Evolutionary conservation across 2,888 invertebrate species (phyloP), one percentile per base, ranked within the genome.

Genomic region (Orthonevra nobilis): DNA sequence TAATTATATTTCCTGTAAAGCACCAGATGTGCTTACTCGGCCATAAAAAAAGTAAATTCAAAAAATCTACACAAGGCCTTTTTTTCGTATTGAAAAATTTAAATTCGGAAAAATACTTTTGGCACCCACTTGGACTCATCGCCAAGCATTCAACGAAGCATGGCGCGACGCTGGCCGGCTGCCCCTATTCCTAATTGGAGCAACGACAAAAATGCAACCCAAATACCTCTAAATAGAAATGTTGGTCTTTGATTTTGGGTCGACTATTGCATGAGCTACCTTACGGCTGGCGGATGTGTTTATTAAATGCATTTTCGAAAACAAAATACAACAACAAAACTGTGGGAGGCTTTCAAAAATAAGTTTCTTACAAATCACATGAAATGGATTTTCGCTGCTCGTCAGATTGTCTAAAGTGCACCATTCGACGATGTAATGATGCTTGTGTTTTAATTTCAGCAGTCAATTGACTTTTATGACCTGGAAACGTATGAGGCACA

Each of bases 131-230:
- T 48, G 36, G n/a, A 38, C 17, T 26, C 17, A 46, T 10, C 68
- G 44, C 42, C 60, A 52, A 52, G 58, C 34, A 44, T 26, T 32
- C 42, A 5, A 26, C 26, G 9, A 10, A 4, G 12, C 19, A 48
- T 38, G 32, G 14, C 34, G 19, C 26, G 34, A 10, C 14, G 9
- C 14, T 4, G 20, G 26, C 17, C 14, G n/a, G 12, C 40, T 26
- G 54, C 5, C 28, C 34, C 50, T 17, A 14, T 75, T 70, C 54
- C 50, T 36, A 77, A 77, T 64, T 70, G 44, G 75, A 70, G 63
- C 70, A 63, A 64, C 54, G 70, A 58, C 64, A 72, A 72, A 77
- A 64, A 60, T 77, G 64, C 77, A 72, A 72, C 77, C 72, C 20
- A 40, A 72, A 72, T 52, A 54, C 60, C 52, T 72, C 15, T 5